phyloP scores from a whole-genome alignment of 1,140 invertebrate species.

The Calliphora vicina region DNA sequence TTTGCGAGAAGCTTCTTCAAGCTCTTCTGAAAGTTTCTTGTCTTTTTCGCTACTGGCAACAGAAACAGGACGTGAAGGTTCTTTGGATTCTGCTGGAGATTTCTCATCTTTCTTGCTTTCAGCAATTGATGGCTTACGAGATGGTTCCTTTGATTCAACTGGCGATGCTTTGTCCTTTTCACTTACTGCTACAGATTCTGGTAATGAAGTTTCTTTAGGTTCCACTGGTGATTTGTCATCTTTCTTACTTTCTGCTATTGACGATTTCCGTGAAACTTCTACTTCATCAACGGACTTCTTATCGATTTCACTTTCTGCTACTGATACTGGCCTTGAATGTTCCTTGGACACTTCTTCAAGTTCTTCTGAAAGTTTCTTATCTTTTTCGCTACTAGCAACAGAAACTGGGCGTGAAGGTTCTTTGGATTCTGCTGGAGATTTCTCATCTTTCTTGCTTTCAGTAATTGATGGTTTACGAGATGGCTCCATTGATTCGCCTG shows the following conservation, averaged over 20 bases:
- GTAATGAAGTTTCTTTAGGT: slow-evolving; percentile 11
- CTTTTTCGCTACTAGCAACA: slow-evolving; percentile 37
- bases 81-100: slow-evolving; percentile 31
- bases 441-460: slow-evolving; percentile 10
- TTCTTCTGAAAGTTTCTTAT: slow-evolving; percentile 36
- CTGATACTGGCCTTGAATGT: slow-evolving; percentile 40
- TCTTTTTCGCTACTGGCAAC: slow-evolving; percentile 6
- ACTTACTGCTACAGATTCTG: slow-evolving; percentile 35
- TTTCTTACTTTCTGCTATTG: slow-evolving; percentile 36
- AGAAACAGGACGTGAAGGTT: slow-evolving; percentile 38
- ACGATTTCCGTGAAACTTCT: slow-evolving; percentile 35
- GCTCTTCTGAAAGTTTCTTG: slow-evolving; percentile 33
- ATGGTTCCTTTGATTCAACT: slow-evolving; percentile 26
- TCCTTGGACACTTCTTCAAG: too few relatives aligned
- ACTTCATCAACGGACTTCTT: slow-evolving; percentile 37
- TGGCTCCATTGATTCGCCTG: not conserved
- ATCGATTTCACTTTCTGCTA: slow-evolving; percentile 30
- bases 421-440: slow-evolving; percentile 11
- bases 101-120: slow-evolving; percentile 35
- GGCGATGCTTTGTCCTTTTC: slow-evolving; percentile 4
- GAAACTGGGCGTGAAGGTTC: slow-evolving; percentile 37
- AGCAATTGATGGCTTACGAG: slow-evolving; percentile 33
- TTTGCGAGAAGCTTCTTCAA: slow-evolving; percentile 36
- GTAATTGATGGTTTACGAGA: not conserved
- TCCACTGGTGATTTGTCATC: slow-evolving; percentile 35